Evolutionary conservation across 2,888 invertebrate species (phyloP), one percentile per base, ranked within the genome.

Genomic region (Pollenia angustigena): DNA sequence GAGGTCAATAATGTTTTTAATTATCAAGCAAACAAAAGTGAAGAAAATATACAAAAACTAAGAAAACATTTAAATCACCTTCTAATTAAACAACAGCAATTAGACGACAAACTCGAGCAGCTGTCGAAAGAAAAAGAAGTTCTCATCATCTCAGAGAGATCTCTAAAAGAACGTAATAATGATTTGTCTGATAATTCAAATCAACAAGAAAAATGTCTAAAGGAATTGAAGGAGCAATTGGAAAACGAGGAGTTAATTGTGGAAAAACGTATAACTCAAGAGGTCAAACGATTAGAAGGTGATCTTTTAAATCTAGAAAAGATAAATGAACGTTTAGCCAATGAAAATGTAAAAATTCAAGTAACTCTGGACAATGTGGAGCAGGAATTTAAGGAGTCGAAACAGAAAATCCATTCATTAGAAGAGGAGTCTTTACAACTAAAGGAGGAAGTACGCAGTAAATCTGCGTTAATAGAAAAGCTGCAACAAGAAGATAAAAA

Each of bases 301-400:
- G 88, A 90, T 14, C 66, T 90, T 1, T 54, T 60, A 8, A 89
- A 88, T 50, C 18, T 91, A 12, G 88, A 90, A 48, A 75, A 88
- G 8, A 84, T 88, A 7, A 89, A 89, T 44, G 90, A 90, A n/a
- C 76, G 86, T 62, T 23, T 88, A 1, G 75, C 84, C 2, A 72
- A 81, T 23, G 89, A 90, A 62, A 89, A 89, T 69, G 58, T 48
- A 2, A 72, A 75, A 3, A 62, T 90, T 10, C 88, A 89, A n/a
- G 4, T 14, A 3, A 87, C 83, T 6, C 18, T 88, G 4, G 44
- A 58, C 0, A 81, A 88, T 18, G 11, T 80, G 0, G 72, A 89
- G 16, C 60, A 88, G 6, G 85, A 87, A n/a, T 48, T 83, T 7
- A 50, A 62, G 2, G 52, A 62, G 18, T 62, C 68, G 3, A 86